Conservation (phyloP, 1,140 invertebrate genomes). For the Neodiprion virginianus region DNA sequence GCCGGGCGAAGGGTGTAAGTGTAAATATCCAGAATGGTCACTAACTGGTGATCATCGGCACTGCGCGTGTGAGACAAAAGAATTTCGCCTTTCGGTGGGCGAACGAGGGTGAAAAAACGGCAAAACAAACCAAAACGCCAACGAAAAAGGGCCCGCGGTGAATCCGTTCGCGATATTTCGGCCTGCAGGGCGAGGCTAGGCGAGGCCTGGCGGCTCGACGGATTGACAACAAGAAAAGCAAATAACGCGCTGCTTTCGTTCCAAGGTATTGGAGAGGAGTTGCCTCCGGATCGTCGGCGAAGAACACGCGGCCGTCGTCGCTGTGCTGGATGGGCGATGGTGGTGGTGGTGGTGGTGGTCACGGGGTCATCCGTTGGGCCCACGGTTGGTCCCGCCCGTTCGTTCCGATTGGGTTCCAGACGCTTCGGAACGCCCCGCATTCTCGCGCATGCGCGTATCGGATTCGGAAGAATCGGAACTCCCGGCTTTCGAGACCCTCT, state of each 20-base stretch:
- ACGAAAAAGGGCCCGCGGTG: neutral
- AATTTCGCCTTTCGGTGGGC: too few species aligned
- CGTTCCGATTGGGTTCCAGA: neutral
- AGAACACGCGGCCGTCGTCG: neutral
- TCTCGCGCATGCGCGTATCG: neutral
- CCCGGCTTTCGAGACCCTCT: neutral
- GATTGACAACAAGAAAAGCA: slow-evolving; percentile 7
- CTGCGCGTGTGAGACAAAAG: neutral
- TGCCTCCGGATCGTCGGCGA: neutral
- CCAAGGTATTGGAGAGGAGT: slow-evolving; percentile 6
- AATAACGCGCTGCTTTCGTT: slow-evolving; percentile 6
- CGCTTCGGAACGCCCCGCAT: neutral
- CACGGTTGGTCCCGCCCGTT: neutral
- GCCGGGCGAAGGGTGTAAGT: neutral
- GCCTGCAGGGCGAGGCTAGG: neutral
- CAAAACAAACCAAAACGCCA: neutral
- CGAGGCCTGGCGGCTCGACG: neutral
- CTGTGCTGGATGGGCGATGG: neutral
- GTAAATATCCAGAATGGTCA: neutral
- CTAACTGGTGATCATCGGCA: neutral
- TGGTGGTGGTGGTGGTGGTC: neutral
- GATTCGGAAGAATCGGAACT: neutral
- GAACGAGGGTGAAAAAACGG: neutral
- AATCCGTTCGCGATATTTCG: neutral
- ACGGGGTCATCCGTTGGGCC: slow-evolving; percentile 1